Conservation (phyloP, 2,113 vertebrate species). For the Buteo buteo region DNA sequence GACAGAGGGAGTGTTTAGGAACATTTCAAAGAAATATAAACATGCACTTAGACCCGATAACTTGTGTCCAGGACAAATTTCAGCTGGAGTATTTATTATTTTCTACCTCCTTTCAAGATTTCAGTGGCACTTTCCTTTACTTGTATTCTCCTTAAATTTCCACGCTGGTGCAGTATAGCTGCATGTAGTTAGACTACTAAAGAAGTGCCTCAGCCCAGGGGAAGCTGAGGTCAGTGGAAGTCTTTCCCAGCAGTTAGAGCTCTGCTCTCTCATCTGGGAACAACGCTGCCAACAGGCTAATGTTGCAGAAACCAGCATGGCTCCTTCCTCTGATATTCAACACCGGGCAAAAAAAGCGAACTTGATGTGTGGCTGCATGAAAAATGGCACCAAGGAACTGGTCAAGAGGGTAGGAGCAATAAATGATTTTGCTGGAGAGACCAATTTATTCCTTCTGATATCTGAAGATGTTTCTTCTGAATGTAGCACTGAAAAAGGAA, state of each 20-base stretch:
- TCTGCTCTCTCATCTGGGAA: background rate
- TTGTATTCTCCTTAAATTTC: background rate
- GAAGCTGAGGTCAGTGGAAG: background rate
- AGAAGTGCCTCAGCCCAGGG: background rate
- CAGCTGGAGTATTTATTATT: background rate
- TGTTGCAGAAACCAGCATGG: background rate
- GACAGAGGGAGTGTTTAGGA: background rate
- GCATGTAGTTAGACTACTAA: background rate
- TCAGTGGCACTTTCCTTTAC: background rate
- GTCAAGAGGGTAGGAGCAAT: background rate
- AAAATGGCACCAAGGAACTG: background rate
- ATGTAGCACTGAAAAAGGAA: background rate
- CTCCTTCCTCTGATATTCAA: background rate
- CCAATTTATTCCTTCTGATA: background rate
- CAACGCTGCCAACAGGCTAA: background rate
- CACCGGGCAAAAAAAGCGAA: background rate
- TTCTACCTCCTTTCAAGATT: background rate
- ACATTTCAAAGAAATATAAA: slow-evolving; percentile 34
- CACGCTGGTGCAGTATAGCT: background rate
- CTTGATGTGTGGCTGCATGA: background rate
- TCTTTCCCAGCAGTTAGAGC: background rate
- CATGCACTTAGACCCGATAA: background rate
- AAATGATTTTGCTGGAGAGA: background rate
- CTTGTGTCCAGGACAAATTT: background rate
- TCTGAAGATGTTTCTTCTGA: background rate